Percentiles rank a stretch among this genome's conserved stretches.
Conservation (phyloP, 2,888 invertebrate species). For the Abrostola triplasia region DNA sequence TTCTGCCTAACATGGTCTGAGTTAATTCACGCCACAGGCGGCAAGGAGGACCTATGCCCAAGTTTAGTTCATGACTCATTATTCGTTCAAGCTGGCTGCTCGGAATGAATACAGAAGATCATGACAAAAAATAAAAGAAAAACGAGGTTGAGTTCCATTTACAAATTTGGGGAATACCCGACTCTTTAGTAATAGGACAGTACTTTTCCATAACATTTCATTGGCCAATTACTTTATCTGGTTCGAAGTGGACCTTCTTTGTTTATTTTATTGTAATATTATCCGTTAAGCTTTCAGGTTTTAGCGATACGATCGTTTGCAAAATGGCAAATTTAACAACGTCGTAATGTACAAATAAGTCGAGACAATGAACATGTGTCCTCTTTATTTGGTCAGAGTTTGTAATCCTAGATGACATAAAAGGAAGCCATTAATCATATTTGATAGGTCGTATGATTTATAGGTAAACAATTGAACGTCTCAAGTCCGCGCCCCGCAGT, state of each 20-base stretch:
- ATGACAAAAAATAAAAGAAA: background rate
- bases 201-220: too few species aligned
- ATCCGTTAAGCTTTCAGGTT: constrained; percentile 13
- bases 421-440: background rate
- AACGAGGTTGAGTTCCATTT: background rate
- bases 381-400: constrained; percentile 14
- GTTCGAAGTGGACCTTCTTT: constrained; percentile 22
- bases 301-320: constrained; percentile 30
- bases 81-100: constrained; percentile 19
- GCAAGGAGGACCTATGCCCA: constrained; percentile 38
- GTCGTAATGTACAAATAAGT: constrained; percentile 13
- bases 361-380: constrained; percentile 20
- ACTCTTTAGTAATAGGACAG: too few species aligned
- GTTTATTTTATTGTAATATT: background rate
- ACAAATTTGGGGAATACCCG: background rate
- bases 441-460: background rate
- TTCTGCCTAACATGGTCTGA: constrained; percentile 36
- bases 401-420: background rate
- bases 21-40: constrained; percentile 36
- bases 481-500: background rate
- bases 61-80: constrained; percentile 46
- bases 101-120: background rate
- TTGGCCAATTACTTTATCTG: too few species aligned
- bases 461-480: too few species aligned
- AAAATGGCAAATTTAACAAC: constrained; percentile 5